Percentiles rank a stretch among this genome's conserved stretches.
phyloP scores from a whole-genome alignment of 2,113 vertebrate genomes.

The Apodemus speciosus region DNA sequence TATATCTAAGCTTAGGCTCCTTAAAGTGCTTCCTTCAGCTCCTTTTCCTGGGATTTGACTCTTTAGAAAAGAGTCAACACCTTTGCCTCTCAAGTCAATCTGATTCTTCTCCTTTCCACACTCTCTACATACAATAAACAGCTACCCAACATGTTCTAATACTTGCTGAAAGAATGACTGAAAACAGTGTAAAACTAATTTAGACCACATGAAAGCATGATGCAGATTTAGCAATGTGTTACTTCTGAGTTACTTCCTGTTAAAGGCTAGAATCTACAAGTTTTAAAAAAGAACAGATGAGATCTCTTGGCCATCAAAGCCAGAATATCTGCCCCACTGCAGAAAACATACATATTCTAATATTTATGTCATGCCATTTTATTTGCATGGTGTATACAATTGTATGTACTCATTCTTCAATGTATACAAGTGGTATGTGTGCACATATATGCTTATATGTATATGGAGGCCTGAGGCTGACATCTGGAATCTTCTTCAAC shows the following conservation, averaged over 20 bases:
- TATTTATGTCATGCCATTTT: too few species aligned
- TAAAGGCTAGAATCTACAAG: not conserved
- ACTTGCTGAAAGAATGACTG: not conserved
- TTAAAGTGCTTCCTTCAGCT: not conserved
- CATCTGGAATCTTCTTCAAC: not conserved
- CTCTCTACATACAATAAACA: not conserved
- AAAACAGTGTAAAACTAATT: not conserved
- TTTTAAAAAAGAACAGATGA: not conserved
- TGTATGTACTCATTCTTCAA: not conserved
- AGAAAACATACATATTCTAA: not conserved
- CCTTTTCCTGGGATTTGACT: not conserved
- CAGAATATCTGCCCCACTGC: not conserved
- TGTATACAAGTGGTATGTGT: not conserved
- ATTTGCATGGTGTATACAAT: not conserved
- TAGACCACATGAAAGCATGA: not conserved
- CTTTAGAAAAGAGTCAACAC: not conserved
- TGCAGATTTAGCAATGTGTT: not conserved
- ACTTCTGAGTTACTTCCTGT: not conserved
- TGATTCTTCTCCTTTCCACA: not conserved
- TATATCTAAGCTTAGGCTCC: slow-evolving; percentile 10
- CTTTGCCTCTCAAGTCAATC: not conserved
- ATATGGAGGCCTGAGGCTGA: not conserved
- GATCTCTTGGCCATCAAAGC: not conserved
- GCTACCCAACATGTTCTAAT: too few species aligned
- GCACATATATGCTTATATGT: not conserved